These are phyloP conservation scores for Penaeus japonicus DNA, from an alignment of 1,140 invertebrate genomes.

Conservation along the genomic window DNA sequence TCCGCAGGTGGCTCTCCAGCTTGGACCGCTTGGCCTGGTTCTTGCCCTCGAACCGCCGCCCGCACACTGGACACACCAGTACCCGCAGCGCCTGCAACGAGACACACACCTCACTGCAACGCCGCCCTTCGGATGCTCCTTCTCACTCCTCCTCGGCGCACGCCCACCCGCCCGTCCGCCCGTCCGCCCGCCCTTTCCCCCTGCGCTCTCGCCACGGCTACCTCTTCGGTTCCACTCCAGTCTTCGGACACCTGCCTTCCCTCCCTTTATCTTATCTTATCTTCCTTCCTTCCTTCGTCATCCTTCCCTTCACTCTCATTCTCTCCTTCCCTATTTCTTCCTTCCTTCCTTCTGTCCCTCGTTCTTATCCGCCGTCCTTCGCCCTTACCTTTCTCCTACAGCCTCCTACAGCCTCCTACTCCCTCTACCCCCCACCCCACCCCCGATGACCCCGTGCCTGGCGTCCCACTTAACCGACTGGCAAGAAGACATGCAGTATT, in stretches of 20 bases:
- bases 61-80: slow-evolving; percentile 50
- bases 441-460: too few species aligned
- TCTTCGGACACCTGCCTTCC: neutral
- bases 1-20: slow-evolving; percentile 61
- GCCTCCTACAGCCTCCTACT: too few species aligned
- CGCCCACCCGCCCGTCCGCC: neutral
- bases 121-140: neutral
- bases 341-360: too few species aligned
- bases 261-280: neutral
- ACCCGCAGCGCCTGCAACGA: slow-evolving; percentile 44
- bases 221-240: neutral
- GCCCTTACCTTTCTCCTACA: too few species aligned
- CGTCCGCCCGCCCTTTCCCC: neutral
- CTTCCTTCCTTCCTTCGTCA: neutral
- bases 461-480: too few species aligned
- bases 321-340: neutral
- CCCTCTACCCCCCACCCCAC: too few species aligned
- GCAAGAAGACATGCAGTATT: too few species aligned
- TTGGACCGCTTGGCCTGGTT: slow-evolving; percentile 55
- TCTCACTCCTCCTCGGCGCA: neutral
- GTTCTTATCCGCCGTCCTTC: too few species aligned
- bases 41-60: slow-evolving; percentile 46
- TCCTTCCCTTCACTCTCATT: neutral
- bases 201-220: neutral
- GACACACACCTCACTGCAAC: slow-evolving; percentile 40